These are phyloP conservation scores for Pelagia noctiluca DNA, from an alignment of 30 jellyfish, hydroid and myxozoan genomes.

Conservation along the genomic window DNA sequence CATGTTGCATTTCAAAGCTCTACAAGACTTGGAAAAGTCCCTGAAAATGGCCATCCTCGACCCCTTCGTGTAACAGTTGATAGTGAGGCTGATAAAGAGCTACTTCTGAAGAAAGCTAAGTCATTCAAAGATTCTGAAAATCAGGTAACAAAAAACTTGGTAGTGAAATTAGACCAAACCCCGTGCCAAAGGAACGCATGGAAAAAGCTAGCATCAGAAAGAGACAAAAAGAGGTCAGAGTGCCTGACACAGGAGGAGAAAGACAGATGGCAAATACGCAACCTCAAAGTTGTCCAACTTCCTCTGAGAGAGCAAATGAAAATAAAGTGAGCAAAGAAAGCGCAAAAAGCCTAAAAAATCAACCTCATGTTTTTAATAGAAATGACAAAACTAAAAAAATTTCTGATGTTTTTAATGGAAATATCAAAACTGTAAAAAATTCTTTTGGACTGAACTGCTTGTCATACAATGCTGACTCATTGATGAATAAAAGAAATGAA, in stretches of 20 bases:
- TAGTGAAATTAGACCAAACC: neutral
- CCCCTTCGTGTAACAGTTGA: too few relatives aligned
- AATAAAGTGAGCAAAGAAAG: neutral
- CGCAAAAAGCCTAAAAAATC: neutral
- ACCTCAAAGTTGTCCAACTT: neutral
- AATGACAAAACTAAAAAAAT: neutral
- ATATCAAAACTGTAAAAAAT: too few relatives aligned
- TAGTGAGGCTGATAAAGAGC: slow-evolving; percentile 4
- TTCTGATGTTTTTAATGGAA: too few relatives aligned
- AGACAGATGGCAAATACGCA: slow-evolving; percentile 3
- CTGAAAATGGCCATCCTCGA: too few relatives aligned
- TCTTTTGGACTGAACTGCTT: neutral
- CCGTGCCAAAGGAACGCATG: neutral
- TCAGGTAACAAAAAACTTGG: neutral
- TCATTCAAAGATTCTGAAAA: neutral
- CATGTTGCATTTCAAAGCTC: too few relatives aligned
- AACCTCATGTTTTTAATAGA: neutral
- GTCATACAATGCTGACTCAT: neutral
- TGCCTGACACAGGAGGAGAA: neutral
- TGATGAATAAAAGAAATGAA: too few relatives aligned
- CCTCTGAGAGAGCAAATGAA: slow-evolving; percentile 1
- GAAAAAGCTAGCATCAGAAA: neutral
- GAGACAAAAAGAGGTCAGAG: neutral
- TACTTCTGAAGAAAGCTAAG: neutral
- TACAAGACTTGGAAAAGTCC: too few relatives aligned